Base-by-base conservation (phyloP, 2,797 vertebrate genomes). In the Circus cinereus region DNA sequence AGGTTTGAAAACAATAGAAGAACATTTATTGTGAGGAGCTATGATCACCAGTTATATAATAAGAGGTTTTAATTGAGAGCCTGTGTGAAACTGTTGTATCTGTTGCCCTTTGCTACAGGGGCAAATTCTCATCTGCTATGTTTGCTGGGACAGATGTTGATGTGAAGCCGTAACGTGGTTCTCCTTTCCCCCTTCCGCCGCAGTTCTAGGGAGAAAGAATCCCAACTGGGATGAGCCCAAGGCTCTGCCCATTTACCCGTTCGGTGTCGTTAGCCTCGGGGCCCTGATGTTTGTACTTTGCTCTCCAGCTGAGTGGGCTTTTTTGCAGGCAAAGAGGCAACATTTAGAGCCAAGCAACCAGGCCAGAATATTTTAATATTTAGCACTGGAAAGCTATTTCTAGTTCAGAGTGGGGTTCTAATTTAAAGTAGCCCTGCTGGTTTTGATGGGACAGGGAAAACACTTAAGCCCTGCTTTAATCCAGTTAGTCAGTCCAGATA, bases 371-470 rank as follows among this genome's bases (percentile, higher is more conserved):
- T 89, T 89, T 91, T 53, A 89, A 82, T 92, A 80, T 79, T 83
- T 80, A 82, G 30, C 26, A 48, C 15, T 62, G 68, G 30, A 70
- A 85, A 74, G 34, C 59, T 74, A 60, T 79, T 91, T 93, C 77
- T 79, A 30, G n/a, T 51, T 73, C 54, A 70, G 76, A 48, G 24
- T 2, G 1, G n/a, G 26, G 27, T 82, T 57, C 78, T 89, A 92
- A 95, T 93, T 93, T 95, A 74, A 92, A 95, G 60, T 53, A 72
- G 60, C 18, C 84, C 87, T 72, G 91, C 62, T 97, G 93, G 10
- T 89, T 94, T 94, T 45, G 82, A 70, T 89, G 78, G 75, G 72
- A 67, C 47, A 29, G 43, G 45, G 72, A 50, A 83, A 89, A 83
- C 60, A 77, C 6, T 47, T 68, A 80, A 75, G 27, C 34, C 10